Percentiles rank a stretch among this genome's conserved stretches.
These are phyloP conservation scores for Solea senegalensis DNA, from an alignment of 2,113 vertebrate genomes.

Conservation along the genomic window DNA sequence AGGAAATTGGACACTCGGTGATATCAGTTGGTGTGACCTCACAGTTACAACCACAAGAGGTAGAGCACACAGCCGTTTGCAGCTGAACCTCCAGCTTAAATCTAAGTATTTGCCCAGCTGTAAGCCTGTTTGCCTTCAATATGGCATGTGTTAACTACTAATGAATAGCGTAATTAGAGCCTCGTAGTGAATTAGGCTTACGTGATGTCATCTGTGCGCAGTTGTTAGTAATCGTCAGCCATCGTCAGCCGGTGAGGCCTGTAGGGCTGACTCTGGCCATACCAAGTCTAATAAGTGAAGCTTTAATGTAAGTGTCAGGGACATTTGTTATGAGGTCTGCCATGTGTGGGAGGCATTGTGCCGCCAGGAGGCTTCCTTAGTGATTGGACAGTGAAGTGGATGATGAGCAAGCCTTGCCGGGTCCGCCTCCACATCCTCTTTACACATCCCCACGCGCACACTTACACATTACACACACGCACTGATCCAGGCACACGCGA, in stretches of 20 bases:
- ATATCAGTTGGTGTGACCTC: slow-evolving; percentile 21
- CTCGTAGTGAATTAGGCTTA: slow-evolving; percentile 71
- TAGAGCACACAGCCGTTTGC: slow-evolving; percentile 33
- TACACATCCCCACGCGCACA: slow-evolving; percentile 35
- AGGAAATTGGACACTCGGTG: slow-evolving; percentile 20
- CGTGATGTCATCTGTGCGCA: slow-evolving; percentile 65
- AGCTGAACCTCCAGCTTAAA: slow-evolving; percentile 57
- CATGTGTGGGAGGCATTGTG: slow-evolving; percentile 62
- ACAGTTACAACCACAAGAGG: slow-evolving; percentile 28
- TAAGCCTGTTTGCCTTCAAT: slow-evolving; percentile 70
- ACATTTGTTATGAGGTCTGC: slow-evolving; percentile 49
- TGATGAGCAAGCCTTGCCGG: slow-evolving; percentile 75
- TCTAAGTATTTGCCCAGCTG: slow-evolving; percentile 75
- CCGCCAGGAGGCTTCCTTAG: slow-evolving; percentile 63
- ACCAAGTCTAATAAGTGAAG: slow-evolving; percentile 14
- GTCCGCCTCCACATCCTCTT: slow-evolving; percentile 84
- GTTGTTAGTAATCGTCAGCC: slow-evolving; percentile 46
- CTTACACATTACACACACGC: not conserved
- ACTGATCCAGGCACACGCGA: slow-evolving; percentile 26
- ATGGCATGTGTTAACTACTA: slow-evolving; percentile 69
- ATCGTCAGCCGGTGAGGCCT: slow-evolving; percentile 27
- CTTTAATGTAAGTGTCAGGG: slow-evolving; percentile 34
- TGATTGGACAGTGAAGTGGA: slow-evolving; percentile 64
- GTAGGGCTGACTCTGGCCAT: slow-evolving; percentile 18
- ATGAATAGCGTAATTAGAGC: slow-evolving; percentile 78